phyloP scores from a whole-genome alignment of 2,888 invertebrate species.

The Nomada ferruginata region DNA sequence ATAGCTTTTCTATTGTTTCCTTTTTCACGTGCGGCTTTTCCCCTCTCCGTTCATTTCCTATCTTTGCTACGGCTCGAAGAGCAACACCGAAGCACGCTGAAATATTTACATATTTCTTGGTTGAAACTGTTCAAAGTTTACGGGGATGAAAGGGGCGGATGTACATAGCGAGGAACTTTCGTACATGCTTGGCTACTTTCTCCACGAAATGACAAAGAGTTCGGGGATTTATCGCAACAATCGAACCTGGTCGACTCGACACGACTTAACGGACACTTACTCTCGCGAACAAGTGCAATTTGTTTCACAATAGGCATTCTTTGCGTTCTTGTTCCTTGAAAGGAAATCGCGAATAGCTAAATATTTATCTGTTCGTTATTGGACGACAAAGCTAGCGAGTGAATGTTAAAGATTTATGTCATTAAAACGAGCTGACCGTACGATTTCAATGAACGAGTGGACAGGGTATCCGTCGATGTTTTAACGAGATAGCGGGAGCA shows the following conservation, averaged over 20 bases:
- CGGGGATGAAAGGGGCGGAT: not conserved
- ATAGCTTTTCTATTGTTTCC: slow-evolving; percentile 36
- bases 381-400: not conserved
- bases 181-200: not conserved
- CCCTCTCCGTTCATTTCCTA: not conserved
- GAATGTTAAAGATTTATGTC: no score
- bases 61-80: slow-evolving; percentile 25
- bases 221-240: slow-evolving; percentile 9
- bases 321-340: not conserved
- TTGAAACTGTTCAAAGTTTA: slow-evolving; percentile 6
- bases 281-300: not conserved
- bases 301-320: not conserved
- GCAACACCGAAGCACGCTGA: slow-evolving; percentile 2
- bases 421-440: slow-evolving; percentile 8
- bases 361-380: slow-evolving; percentile 7
- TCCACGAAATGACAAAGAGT: slow-evolving; percentile 7
- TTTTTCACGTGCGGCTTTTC: slow-evolving; percentile 8
- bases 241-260: not conserved
- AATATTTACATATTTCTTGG: slow-evolving; percentile 50
- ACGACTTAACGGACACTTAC: not conserved
- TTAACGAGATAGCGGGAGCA: slow-evolving; percentile 13
- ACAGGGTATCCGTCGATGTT: slow-evolving; percentile 5
- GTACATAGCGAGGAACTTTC: not conserved
- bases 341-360: not conserved
- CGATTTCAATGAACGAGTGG: slow-evolving; percentile 40